Percentiles rank a stretch among this genome's conserved stretches.
Conservation (phyloP, 37 sponge, comb jelly and placozoan genomes). For the Axinella damicornis region DNA sequence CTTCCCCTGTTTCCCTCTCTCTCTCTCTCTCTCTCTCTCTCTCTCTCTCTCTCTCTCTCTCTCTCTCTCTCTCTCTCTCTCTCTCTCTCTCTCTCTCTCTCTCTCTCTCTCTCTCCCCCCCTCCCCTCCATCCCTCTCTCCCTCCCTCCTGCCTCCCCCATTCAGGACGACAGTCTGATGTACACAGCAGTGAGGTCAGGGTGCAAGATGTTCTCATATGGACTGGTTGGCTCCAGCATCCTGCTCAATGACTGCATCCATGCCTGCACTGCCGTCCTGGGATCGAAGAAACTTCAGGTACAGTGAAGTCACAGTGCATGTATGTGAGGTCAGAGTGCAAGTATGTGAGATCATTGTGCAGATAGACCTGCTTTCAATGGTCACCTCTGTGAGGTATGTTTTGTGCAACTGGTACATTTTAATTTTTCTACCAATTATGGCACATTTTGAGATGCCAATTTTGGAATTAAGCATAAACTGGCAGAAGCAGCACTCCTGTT, state of each 20-base stretch:
- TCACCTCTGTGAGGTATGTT: no score
- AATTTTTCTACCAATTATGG: no score
- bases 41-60: background rate
- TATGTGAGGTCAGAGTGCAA: no score
- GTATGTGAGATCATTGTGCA: no score
- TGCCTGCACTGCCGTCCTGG: slow-evolving; percentile 49
- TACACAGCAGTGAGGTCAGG: slow-evolving; percentile 50
- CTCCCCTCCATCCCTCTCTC: background rate
- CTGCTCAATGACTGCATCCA: slow-evolving; percentile 57
- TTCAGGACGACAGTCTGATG: slow-evolving; percentile 26
- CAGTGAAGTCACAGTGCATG: no score
- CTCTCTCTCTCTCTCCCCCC: no score
- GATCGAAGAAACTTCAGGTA: background rate
- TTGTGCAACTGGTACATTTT: no score
- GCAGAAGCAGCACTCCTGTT: no score
- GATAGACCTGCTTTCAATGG: no score
- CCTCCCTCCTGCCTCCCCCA: background rate
- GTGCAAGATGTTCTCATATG: slow-evolving; percentile 57
- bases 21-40: background rate
- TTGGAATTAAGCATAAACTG: no score
- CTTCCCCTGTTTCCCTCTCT: background rate
- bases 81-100: no score
- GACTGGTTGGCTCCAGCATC: slow-evolving; percentile 59
- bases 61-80: background rate
- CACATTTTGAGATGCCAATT: no score